A percentile compares a stretch with the other conserved stretches of the same genome.
phyloP scores from a whole-genome alignment of 2,113 vertebrate species.

The Plestiodon gilberti region DNA sequence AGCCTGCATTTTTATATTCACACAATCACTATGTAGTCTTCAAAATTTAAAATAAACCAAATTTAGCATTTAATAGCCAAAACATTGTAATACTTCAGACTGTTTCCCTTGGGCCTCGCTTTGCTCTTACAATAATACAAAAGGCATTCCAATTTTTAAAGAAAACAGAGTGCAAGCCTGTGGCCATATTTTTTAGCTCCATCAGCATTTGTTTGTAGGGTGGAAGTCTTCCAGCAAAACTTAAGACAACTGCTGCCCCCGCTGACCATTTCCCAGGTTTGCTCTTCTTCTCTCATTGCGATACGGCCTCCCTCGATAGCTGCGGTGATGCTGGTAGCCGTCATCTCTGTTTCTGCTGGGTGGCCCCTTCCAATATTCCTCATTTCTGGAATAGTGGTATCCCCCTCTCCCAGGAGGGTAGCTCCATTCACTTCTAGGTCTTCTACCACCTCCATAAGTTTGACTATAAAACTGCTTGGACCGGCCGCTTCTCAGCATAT shows the following conservation, averaged over 20 bases:
- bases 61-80: slow-evolving; percentile 53
- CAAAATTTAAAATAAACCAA: slow-evolving; percentile 64
- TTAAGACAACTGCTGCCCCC: slow-evolving; percentile 74
- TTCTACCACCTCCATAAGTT: slow-evolving; percentile 74
- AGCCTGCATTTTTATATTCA: slow-evolving; percentile 57
- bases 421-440: slow-evolving; percentile 75
- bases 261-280: slow-evolving; percentile 74
- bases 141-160: slow-evolving; percentile 35
- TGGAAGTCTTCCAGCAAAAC: background rate
- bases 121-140: slow-evolving; percentile 13
- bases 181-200: slow-evolving; percentile 51
- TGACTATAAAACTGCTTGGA: slow-evolving; percentile 83
- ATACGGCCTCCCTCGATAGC: slow-evolving; percentile 71
- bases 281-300: slow-evolving; percentile 75
- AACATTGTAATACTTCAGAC: slow-evolving; percentile 50
- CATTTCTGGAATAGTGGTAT: slow-evolving; percentile 72
- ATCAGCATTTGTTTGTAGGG: slow-evolving; percentile 43
- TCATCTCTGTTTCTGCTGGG: slow-evolving; percentile 75
- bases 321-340: slow-evolving; percentile 72
- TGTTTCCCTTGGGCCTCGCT: slow-evolving; percentile 46
- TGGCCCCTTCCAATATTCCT: slow-evolving; percentile 80
- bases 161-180: slow-evolving; percentile 48
- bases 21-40: slow-evolving; percentile 63
- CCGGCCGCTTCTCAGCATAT: slow-evolving; percentile 77
- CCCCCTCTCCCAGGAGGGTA: slow-evolving; percentile 73